phyloP scores from a whole-genome alignment of 2,113 vertebrate species.

The Rhinogobius similis region DNA sequence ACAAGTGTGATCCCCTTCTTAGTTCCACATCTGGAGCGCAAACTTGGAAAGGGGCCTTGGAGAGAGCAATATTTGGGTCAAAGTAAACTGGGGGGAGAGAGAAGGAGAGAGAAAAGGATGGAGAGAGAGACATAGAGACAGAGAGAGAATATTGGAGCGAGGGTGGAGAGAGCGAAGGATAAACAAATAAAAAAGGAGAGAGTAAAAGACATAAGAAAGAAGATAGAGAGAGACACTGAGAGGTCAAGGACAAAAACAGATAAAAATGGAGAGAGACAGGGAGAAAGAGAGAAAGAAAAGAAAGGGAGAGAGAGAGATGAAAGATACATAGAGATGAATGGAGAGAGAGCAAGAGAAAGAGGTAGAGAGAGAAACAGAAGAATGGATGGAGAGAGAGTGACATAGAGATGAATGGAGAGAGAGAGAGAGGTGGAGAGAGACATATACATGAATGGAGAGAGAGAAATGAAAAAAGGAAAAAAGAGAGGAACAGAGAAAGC shows the following conservation, averaged over 20 bases:
- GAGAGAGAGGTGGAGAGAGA: not conserved
- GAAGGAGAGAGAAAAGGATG: constrained; percentile 5
- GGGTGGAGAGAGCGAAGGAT: no score
- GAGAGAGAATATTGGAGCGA: not conserved
- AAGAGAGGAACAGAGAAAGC: not conserved
- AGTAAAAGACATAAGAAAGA: not conserved
- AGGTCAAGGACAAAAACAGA: not conserved
- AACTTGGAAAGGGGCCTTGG: constrained; percentile 62
- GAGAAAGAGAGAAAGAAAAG: not conserved
- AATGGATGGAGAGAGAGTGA: not conserved
- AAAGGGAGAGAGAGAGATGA: not conserved
- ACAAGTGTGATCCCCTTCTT: constrained; percentile 70
- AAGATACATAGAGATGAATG: not conserved
- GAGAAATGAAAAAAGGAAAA: not conserved
- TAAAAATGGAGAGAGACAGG: not conserved
- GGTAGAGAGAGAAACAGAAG: not conserved
- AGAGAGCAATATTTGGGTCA: constrained; percentile 68
- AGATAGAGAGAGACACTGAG: no score
- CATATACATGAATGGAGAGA: not conserved
- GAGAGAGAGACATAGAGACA: constrained; percentile 6
- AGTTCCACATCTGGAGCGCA: constrained; percentile 78
- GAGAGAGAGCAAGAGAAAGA: constrained; percentile 17
- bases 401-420: not conserved
- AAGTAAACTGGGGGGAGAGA: constrained; percentile 8
- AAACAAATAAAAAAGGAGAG: not conserved